These are phyloP conservation scores for Aramus guarauna DNA, from an alignment of 2,113 vertebrate species.

Conservation along the genomic window DNA sequence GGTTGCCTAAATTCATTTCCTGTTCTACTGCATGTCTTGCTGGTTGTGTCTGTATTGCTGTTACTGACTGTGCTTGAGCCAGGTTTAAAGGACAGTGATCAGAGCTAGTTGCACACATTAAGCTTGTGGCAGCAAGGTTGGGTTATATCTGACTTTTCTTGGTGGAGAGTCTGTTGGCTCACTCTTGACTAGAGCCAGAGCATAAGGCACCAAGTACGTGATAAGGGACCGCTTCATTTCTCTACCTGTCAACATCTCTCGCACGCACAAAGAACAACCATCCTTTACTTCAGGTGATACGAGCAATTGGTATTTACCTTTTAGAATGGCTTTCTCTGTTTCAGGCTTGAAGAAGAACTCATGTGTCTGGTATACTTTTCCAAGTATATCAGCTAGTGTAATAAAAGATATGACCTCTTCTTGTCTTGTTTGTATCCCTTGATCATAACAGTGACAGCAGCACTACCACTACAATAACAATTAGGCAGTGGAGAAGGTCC, in stretches of 20 bases:
- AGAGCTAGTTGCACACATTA: background rate
- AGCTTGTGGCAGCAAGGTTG: background rate
- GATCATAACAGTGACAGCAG: background rate
- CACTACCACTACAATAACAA: background rate
- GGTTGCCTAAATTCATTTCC: background rate
- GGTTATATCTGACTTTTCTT: background rate
- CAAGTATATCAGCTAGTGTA: background rate
- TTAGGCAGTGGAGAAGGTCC: background rate
- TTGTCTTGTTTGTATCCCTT: background rate
- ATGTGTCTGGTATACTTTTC: background rate
- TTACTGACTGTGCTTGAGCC: background rate
- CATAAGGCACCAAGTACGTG: accelerated
- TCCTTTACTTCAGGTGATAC: background rate
- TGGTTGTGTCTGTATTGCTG: background rate
- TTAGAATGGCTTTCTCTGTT: background rate
- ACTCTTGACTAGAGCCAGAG: background rate
- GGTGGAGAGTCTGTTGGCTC: background rate
- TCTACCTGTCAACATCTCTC: background rate
- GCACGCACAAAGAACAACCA: background rate
- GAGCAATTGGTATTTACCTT: background rate
- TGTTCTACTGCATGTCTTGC: background rate
- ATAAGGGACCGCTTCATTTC: background rate
- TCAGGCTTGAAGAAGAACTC: background rate
- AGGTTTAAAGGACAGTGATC: background rate
- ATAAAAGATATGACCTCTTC: background rate